Evolutionary conservation across 2,888 invertebrate species (phyloP).

Genomic region (Eremobia ochroleuca): DNA sequence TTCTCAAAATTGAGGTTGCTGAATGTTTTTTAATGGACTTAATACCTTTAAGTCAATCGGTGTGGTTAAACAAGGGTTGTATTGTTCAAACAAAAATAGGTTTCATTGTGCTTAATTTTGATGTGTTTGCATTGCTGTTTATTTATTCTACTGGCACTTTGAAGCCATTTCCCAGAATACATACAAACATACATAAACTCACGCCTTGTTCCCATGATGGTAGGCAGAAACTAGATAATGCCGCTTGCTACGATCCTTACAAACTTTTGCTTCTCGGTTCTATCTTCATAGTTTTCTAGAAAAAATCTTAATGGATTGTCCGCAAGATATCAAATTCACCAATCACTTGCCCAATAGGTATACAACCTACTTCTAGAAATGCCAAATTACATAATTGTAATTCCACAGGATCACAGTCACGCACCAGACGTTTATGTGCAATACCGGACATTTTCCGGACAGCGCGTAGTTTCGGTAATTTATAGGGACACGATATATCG

Average conservation of each 20-base stretch:
- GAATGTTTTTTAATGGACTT: slow-evolving; percentile 48
- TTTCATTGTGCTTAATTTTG: background rate
- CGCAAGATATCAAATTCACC: background rate
- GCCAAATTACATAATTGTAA: background rate
- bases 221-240: background rate
- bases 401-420: background rate
- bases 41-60: slow-evolving; percentile 35
- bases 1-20: slow-evolving; percentile 39
- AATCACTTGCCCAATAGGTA: background rate
- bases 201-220: background rate
- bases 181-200: background rate
- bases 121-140: slow-evolving; percentile 21
- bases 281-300: too few species aligned
- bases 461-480: slow-evolving; percentile 33
- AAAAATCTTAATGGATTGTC: background rate
- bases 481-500: slow-evolving; percentile 19
- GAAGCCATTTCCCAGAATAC: background rate
- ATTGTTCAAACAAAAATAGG: slow-evolving; percentile 36
- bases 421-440: slow-evolving; percentile 15
- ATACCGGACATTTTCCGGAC: slow-evolving; percentile 5
- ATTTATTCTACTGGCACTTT: background rate
- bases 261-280: background rate
- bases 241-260: background rate
- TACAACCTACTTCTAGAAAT: background rate
- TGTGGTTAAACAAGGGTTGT: slow-evolving; percentile 6